These are phyloP conservation scores for Psittacus erithacus DNA, from an alignment of 2,113 vertebrate genomes.

Conservation along the genomic window DNA sequence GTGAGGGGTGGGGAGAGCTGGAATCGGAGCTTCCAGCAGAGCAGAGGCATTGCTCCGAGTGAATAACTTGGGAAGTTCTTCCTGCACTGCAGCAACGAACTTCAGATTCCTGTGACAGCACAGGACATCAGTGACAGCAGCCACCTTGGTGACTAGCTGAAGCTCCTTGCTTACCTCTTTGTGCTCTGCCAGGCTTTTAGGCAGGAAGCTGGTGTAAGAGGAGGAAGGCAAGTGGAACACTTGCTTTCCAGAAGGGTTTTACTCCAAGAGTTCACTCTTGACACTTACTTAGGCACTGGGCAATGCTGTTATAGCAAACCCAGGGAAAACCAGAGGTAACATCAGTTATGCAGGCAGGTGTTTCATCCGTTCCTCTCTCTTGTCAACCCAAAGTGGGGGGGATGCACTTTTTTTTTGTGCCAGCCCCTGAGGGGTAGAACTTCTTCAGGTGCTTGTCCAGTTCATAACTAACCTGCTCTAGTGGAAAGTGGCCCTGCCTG, in stretches of 20 bases:
- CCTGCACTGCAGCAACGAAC: accelerated
- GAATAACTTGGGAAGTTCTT: neutral
- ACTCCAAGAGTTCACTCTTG: accelerated
- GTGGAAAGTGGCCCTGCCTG: neutral
- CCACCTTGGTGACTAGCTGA: neutral
- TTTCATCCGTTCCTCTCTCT: neutral
- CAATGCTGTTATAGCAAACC: accelerated
- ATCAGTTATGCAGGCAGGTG: accelerated
- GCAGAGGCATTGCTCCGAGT: neutral
- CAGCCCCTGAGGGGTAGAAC: no score
- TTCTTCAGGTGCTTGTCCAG: neutral
- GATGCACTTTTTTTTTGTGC: accelerated
- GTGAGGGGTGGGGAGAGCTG: conserved; percentile 69
- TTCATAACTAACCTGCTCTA: neutral
- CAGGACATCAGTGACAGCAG: neutral
- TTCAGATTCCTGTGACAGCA: accelerated
- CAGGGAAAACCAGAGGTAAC: accelerated
- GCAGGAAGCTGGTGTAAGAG: neutral
- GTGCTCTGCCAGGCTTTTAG: accelerated
- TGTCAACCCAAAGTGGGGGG: accelerated
- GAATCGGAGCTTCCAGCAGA: neutral
- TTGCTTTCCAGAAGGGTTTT: neutral
- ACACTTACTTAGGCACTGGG: neutral
- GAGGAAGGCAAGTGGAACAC: neutral
- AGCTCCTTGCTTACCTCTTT: neutral